A percentile compares a stretch with the other conserved stretches of the same genome.
phyloP scores from a whole-genome alignment of 1,140 invertebrate genomes.

The Hypothenemus hampei region DNA sequence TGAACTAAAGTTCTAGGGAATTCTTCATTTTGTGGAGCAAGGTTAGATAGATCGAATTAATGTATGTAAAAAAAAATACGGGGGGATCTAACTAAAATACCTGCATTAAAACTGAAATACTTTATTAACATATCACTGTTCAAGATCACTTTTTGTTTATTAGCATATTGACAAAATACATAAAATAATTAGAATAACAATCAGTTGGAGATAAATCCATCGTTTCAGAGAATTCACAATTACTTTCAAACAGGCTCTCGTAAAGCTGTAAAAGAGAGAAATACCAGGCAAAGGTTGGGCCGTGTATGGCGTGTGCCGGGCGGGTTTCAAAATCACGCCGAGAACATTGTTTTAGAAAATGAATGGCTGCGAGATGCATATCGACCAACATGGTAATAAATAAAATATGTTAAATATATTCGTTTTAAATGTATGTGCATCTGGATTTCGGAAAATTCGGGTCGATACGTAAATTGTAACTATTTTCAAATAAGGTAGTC shows the following conservation, averaged over 20 bases:
- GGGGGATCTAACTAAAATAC: too few relatives aligned
- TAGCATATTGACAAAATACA: too few relatives aligned
- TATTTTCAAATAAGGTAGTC: too few relatives aligned
- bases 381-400: conserved; percentile 25
- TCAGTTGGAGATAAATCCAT: too few relatives aligned
- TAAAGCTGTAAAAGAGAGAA: conserved; percentile 8
- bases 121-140: too few relatives aligned
- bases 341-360: conserved; percentile 30
- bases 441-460: conserved; percentile 6
- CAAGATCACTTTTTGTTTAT: too few relatives aligned
- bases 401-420: conserved; percentile 29
- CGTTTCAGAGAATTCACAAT: too few relatives aligned
- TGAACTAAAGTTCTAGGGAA: conserved; percentile 18
- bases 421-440: conserved; percentile 24
- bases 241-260: neutral
- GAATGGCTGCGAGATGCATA: conserved; percentile 28
- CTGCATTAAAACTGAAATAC: too few relatives aligned
- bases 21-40: conserved; percentile 24
- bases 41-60: too few relatives aligned
- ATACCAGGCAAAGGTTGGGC: conserved; percentile 25
- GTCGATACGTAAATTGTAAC: conserved; percentile 16
- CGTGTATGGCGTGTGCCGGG: conserved; percentile 25
- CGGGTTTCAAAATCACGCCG: conserved; percentile 30
- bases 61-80: too few relatives aligned
- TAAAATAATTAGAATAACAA: too few relatives aligned